Evolutionary conservation across 2,888 invertebrate species (phyloP).

Genomic region (Escarpia spicata): DNA sequence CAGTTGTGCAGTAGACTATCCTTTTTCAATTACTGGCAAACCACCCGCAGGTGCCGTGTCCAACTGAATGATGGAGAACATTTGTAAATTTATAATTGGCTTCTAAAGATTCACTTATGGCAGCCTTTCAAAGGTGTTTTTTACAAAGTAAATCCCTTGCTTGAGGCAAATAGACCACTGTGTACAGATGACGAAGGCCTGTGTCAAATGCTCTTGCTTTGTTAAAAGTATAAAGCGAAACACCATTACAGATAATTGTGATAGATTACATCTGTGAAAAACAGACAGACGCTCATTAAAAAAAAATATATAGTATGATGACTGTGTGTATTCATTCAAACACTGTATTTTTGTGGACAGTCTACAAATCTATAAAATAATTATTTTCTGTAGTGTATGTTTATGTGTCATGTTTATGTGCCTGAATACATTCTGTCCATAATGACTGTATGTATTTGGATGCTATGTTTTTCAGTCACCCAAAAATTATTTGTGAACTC

Average conservation of each 20-base stretch:
- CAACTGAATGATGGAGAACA: neutral
- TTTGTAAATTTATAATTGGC: constrained; percentile 16
- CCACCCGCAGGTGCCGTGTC: neutral
- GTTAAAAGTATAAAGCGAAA: neutral
- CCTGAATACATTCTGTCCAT: no score
- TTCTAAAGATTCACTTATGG: neutral
- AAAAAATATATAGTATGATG: no score
- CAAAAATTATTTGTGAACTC: no score
- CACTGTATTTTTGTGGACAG: no score
- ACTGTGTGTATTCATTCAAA: no score
- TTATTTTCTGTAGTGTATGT: no score
- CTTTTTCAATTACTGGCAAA: constrained; percentile 6
- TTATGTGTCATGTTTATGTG: no score
- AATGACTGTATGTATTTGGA: no score
- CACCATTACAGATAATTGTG: neutral
- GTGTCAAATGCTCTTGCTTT: neutral
- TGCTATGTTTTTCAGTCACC: no score
- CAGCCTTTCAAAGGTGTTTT: neutral
- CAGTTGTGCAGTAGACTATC: neutral
- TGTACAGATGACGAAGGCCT: neutral
- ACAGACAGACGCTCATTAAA: no score
- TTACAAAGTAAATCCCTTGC: constrained; percentile 12
- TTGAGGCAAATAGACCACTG: neutral
- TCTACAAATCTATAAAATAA: no score
- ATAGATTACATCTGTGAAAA: no score